A percentile compares a stretch with the other conserved stretches of the same genome.
Evolutionary conservation across 2,113 vertebrate species (phyloP).

Genomic region (Lampris incognitus): DNA sequence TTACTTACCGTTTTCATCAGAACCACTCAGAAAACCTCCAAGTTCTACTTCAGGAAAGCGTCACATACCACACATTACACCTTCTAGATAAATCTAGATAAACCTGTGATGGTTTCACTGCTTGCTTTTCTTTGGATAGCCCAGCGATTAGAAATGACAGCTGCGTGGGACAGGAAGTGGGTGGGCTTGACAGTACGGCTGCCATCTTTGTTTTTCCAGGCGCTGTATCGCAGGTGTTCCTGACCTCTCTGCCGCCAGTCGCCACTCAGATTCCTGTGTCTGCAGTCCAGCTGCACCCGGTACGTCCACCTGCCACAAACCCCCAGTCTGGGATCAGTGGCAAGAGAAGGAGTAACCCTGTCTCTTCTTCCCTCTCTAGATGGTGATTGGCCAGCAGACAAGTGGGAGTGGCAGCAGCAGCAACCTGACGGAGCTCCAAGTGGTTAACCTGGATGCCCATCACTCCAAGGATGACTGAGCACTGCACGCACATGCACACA

Average conservation of each 20-base stretch:
- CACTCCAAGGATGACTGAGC: constrained; percentile 90
- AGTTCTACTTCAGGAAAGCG: too few species aligned
- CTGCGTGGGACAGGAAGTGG: not conserved
- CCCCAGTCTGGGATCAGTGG: not conserved
- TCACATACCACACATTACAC: too few species aligned
- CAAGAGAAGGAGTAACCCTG: not conserved
- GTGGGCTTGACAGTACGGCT: not conserved
- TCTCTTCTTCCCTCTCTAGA: constrained; percentile 76
- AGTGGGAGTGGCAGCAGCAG: constrained; percentile 81
- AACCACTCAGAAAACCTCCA: too few species aligned
- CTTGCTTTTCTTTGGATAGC: too few species aligned
- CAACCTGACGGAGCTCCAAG: constrained; percentile 94
- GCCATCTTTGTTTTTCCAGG: constrained; percentile 71
- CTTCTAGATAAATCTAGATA: too few species aligned
- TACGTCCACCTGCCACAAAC: constrained; percentile 51
- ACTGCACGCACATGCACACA: constrained; percentile 17
- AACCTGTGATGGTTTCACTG: too few species aligned
- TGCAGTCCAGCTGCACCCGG: constrained; percentile 94
- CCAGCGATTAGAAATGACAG: too few species aligned
- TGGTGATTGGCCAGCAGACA: constrained; percentile 94
- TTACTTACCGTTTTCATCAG: too few species aligned
- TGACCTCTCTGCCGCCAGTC: constrained; percentile 89
- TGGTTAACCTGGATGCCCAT: constrained; percentile 92
- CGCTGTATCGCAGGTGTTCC: constrained; percentile 90
- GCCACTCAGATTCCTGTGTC: constrained; percentile 94